Conservation (phyloP, 2,797 vertebrate species). For the Sciurus carolinensis region DNA sequence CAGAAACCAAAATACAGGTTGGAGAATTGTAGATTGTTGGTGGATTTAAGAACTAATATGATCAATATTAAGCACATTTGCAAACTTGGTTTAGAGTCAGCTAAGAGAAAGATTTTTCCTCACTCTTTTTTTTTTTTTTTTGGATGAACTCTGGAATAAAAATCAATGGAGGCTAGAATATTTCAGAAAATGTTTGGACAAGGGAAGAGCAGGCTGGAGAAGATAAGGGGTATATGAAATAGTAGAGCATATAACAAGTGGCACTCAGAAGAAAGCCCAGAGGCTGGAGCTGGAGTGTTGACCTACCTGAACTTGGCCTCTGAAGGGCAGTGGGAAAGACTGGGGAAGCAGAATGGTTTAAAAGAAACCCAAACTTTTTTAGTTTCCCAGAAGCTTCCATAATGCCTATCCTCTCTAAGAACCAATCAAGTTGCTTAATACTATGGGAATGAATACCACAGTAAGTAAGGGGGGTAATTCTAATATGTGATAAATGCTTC, state of each 20-base stretch:
- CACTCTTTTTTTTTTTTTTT: background rate
- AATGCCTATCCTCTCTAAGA: background rate
- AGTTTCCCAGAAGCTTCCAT: background rate
- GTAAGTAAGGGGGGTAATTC: constrained; percentile 63
- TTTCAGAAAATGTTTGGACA: background rate
- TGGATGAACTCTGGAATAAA: constrained; percentile 31
- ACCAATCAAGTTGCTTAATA: background rate
- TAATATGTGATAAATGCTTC: constrained; percentile 59
- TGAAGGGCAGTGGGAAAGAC: background rate
- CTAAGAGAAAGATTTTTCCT: background rate
- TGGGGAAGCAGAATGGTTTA: background rate
- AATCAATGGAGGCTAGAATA: background rate
- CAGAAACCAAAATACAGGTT: background rate
- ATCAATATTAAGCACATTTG: background rate
- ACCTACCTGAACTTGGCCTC: background rate
- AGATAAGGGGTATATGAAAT: background rate
- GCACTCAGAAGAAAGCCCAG: background rate
- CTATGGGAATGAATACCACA: background rate
- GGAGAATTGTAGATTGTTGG: background rate
- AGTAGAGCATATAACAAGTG: background rate
- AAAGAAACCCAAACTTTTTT: background rate
- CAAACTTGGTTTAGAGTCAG: background rate
- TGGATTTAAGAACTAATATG: background rate
- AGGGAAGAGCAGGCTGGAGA: background rate
- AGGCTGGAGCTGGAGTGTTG: background rate